These are phyloP conservation scores for Altica lythri DNA, from an alignment of 2,888 invertebrate species.

Conservation along the genomic window DNA sequence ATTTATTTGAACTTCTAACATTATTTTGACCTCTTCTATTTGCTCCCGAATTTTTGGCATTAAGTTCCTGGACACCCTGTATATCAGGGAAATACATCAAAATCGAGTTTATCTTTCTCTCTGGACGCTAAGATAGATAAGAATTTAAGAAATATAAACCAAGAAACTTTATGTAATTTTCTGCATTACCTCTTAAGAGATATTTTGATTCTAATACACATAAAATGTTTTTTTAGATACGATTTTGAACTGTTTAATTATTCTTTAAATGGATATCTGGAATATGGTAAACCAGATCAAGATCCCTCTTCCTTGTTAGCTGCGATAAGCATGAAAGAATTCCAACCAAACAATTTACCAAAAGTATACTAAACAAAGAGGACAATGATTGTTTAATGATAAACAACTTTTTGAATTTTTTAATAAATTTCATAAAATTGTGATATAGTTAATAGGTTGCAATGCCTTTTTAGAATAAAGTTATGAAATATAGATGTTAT, in stretches of 20 bases:
- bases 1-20: no score
- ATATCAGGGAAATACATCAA: no score
- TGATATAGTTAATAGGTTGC: conserved; percentile 26
- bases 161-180: no score
- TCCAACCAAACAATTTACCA: conserved; percentile 32
- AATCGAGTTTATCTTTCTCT: no score
- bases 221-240: conserved; percentile 70
- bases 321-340: conserved; percentile 51
- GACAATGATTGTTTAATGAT: background rate
- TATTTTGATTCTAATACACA: conserved; percentile 23
- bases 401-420: conserved; percentile 5
- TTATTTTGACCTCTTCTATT: no score
- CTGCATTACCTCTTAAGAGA: background rate
- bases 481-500: conserved; percentile 8
- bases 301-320: conserved; percentile 52
- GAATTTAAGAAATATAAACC: no score
- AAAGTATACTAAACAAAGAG: conserved; percentile 30
- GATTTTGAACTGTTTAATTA: conserved; percentile 90
- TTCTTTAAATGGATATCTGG: conserved; percentile 71
- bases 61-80: no score
- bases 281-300: conserved; percentile 60
- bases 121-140: no score
- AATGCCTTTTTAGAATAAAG: conserved; percentile 27
- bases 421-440: conserved; percentile 24
- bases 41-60: no score